Conservation (phyloP, 1,140 invertebrate genomes). For the Heterodera schachtii region DNA sequence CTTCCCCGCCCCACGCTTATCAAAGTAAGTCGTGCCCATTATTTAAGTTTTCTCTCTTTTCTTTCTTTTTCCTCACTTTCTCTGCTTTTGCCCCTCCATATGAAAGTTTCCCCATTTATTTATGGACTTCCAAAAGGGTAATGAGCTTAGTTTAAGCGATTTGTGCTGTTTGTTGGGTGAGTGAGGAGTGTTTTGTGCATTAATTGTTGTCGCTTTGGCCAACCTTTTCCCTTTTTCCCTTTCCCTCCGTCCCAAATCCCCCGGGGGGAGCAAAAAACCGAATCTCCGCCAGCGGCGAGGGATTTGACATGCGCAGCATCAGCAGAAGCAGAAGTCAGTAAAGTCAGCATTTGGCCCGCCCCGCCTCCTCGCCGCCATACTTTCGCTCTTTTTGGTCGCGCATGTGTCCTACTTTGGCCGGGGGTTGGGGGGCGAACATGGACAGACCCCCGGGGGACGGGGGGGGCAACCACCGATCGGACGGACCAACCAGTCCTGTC, state of each 20-base stretch:
- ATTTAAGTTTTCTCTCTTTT: no score
- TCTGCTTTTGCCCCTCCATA: no score
- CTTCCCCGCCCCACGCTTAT: no score
- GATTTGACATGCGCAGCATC: background rate
- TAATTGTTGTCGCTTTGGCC: background rate
- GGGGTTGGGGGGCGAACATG: background rate
- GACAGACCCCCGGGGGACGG: background rate
- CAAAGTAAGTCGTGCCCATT: no score
- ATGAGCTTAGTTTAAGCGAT: slow-evolving; percentile 1
- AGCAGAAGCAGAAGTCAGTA: no score
- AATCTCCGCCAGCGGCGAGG: background rate
- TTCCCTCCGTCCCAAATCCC: background rate
- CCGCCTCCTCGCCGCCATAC: background rate
- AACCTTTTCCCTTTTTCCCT: background rate
- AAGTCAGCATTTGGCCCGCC: background rate
- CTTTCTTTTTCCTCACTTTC: no score
- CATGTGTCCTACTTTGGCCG: background rate
- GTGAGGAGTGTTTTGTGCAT: background rate
- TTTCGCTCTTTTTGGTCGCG: background rate
- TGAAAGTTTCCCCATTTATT: background rate
- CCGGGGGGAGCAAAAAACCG: background rate
- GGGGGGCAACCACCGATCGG: background rate
- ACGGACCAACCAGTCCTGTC: background rate
- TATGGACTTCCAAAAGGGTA: background rate
- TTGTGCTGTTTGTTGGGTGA: background rate